These are phyloP conservation scores for Malurus cyaneus DNA, from an alignment of 2,113 vertebrate species.

Conservation along the genomic window DNA sequence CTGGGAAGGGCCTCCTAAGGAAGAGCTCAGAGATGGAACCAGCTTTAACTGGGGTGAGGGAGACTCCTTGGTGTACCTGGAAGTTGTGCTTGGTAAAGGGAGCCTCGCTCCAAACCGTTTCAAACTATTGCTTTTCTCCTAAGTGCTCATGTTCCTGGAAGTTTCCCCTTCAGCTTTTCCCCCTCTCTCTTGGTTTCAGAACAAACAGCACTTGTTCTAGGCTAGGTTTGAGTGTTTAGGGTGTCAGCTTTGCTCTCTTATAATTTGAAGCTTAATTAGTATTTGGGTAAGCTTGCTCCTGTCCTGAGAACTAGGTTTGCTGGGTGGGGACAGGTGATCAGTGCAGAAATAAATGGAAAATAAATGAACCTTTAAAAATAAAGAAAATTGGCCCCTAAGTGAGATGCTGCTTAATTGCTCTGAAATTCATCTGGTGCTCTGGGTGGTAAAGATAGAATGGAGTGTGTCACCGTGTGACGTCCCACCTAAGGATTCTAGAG, in stretches of 20 bases:
- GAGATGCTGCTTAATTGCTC: conserved; percentile 15
- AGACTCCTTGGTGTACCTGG: background rate
- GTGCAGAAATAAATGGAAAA: background rate
- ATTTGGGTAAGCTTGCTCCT: background rate
- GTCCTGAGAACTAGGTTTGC: background rate
- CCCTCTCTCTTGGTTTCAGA: background rate
- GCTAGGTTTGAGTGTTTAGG: background rate
- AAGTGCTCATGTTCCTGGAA: accelerated
- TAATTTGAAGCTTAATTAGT: background rate
- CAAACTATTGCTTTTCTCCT: background rate
- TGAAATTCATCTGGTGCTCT: background rate
- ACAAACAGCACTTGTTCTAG: background rate
- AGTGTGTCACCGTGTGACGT: background rate
- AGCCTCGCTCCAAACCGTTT: accelerated
- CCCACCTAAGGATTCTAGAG: background rate
- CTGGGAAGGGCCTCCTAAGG: accelerated
- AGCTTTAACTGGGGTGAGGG: background rate
- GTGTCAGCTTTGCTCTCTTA: background rate
- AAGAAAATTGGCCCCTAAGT: background rate
- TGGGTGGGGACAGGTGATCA: background rate
- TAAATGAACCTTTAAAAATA: background rate
- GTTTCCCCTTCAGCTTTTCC: background rate
- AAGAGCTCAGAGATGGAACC: background rate
- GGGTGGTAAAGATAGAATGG: background rate
- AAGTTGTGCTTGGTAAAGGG: background rate